Conservation (phyloP, 2,888 invertebrate genomes). For the Leuctra nigra region DNA sequence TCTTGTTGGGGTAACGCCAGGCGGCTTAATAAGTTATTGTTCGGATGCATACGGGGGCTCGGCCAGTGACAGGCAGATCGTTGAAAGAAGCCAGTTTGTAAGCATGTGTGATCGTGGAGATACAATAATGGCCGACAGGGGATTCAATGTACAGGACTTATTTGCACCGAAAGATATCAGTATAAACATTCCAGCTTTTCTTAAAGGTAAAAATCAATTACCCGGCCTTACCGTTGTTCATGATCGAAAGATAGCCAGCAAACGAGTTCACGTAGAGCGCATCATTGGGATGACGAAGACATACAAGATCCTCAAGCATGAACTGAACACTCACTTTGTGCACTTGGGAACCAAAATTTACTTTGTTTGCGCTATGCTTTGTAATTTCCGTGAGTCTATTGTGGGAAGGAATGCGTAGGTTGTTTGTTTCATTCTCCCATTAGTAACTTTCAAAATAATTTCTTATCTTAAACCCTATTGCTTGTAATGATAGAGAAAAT, state of each 20-base stretch:
- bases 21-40: conserved; percentile 27
- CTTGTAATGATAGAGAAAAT: too few species aligned
- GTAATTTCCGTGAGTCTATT: conserved; percentile 27
- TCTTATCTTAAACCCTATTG: too few species aligned
- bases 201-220: conserved; percentile 22
- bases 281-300: conserved; percentile 27
- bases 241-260: conserved; percentile 28
- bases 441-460: too few species aligned
- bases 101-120: conserved; percentile 28
- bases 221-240: conserved; percentile 23
- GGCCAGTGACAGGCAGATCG: conserved; percentile 30
- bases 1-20: conserved; percentile 29
- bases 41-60: conserved; percentile 30
- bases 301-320: conserved; percentile 24
- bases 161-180: conserved; percentile 27
- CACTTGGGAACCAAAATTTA: conserved; percentile 23
- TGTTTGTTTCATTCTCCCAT: too few species aligned
- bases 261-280: conserved; percentile 28
- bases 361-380: conserved; percentile 26
- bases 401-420: conserved; percentile 9
- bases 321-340: conserved; percentile 17
- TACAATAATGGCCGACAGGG: conserved; percentile 30
- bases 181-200: conserved; percentile 28
- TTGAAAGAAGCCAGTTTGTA: conserved; percentile 29
- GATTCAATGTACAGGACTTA: conserved; percentile 31